Conservation (phyloP, 2,113 vertebrate species). For the Garra rufa region DNA sequence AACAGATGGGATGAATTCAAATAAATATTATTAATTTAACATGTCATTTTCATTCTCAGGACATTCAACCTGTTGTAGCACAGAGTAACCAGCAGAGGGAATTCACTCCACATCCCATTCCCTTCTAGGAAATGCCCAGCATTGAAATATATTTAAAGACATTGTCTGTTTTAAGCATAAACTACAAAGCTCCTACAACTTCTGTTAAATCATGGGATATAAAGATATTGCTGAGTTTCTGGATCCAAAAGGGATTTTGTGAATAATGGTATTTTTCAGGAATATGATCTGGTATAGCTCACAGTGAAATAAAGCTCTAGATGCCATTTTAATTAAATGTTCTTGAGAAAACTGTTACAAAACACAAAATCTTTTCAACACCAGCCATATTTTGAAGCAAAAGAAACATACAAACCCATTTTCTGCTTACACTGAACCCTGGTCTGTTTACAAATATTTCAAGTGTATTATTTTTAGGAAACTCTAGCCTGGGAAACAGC, state of each 20-base stretch:
- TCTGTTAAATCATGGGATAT: not conserved
- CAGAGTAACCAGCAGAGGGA: slow-evolving; percentile 58
- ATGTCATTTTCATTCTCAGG: slow-evolving; percentile 5
- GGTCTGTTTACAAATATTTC: slow-evolving; percentile 11
- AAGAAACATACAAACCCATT: not conserved
- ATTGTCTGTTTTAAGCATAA: not conserved
- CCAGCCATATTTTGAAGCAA: not conserved
- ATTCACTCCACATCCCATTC: slow-evolving; percentile 45
- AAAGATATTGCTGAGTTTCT: not conserved
- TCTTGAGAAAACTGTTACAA: not conserved
- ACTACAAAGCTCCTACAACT: not conserved
- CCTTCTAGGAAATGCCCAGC: not conserved
- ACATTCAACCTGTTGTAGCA: not conserved
- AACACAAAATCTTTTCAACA: not conserved
- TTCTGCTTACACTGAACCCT: not conserved
- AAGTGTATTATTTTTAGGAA: slow-evolving; percentile 48
- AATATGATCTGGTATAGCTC: not conserved
- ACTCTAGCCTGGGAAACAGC: slow-evolving; percentile 50
- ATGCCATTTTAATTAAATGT: not conserved
- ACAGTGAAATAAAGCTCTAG: not conserved
- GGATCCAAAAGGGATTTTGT: not conserved
- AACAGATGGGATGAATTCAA: slow-evolving; percentile 23
- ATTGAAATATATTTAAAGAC: not conserved
- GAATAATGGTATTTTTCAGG: not conserved
- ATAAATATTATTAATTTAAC: slow-evolving; percentile 28